Evolutionary conservation across 2,888 invertebrate species (phyloP).

Genomic region (Clusia tigrina): DNA sequence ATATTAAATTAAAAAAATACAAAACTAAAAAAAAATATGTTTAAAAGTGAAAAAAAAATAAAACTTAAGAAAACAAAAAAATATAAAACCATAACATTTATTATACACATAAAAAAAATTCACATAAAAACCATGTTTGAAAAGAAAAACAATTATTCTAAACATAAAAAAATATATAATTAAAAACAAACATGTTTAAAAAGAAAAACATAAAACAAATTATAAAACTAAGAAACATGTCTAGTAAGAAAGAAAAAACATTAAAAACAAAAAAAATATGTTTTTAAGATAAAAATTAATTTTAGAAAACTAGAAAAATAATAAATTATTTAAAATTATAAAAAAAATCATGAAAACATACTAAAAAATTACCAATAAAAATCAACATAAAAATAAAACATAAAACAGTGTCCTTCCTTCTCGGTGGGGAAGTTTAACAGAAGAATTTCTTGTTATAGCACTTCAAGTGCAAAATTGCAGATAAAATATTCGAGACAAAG

Average conservation of each 20-base stretch:
- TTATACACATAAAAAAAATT: background rate
- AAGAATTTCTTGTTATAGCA: too few relatives aligned
- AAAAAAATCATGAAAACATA: too few relatives aligned
- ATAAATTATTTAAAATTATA: too few relatives aligned
- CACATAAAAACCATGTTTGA: constrained; percentile 3
- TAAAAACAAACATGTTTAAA: too few relatives aligned
- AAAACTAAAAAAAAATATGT: background rate
- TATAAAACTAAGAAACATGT: background rate
- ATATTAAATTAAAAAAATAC: too few relatives aligned
- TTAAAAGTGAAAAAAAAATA: background rate
- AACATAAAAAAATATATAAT: background rate
- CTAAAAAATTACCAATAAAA: too few relatives aligned
- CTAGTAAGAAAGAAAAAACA: background rate
- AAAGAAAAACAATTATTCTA: constrained; percentile 12
- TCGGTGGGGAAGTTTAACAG: too few relatives aligned
- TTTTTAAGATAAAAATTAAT: background rate
- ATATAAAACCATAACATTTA: background rate
- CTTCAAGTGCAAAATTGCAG: too few relatives aligned
- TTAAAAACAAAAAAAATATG: background rate
- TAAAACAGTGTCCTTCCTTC: too few relatives aligned
- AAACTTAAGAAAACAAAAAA: background rate
- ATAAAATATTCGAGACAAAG: too few relatives aligned
- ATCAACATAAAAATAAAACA: too few relatives aligned
- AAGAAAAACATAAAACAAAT: background rate
- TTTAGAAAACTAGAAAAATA: background rate